These are phyloP conservation scores for Helicoverpa assulta DNA, from an alignment of 2,888 invertebrate genomes.

Conservation along the genomic window DNA sequence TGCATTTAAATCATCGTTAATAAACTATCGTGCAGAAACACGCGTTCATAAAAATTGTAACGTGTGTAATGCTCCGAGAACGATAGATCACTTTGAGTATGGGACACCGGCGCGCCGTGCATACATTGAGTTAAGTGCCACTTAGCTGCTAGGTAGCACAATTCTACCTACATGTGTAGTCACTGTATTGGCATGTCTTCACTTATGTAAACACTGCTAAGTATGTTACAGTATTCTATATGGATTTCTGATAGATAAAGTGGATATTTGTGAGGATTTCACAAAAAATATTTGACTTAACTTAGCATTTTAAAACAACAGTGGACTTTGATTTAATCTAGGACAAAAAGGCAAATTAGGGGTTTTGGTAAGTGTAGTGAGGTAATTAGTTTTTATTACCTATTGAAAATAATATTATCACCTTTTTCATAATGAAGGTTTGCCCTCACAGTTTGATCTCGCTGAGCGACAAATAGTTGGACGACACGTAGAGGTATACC, in stretches of 20 bases:
- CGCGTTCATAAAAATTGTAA: conserved; percentile 35
- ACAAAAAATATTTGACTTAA: background rate
- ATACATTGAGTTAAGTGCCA: conserved; percentile 53
- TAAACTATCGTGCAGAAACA: conserved; percentile 12
- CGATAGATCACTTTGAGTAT: conserved; percentile 47
- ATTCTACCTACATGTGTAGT: conserved; percentile 26
- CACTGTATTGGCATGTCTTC: conserved; percentile 41
- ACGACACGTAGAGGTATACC: too few species aligned
- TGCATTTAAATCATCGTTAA: background rate
- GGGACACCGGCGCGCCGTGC: conserved; percentile 31
- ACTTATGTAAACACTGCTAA: conserved; percentile 35
- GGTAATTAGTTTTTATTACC: too few species aligned
- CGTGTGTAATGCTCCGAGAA: conserved; percentile 35
- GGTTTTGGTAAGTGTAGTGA: too few species aligned
- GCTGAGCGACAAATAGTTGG: too few species aligned
- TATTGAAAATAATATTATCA: too few species aligned
- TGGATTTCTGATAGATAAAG: background rate
- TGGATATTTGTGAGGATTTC: background rate
- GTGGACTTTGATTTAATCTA: too few species aligned
- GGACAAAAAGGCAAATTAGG: too few species aligned
- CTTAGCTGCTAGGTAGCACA: conserved; percentile 48
- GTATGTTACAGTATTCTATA: background rate
- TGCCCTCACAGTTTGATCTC: too few species aligned
- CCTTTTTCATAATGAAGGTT: too few species aligned
- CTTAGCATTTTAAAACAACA: too few species aligned